Evolutionary conservation across 2,888 invertebrate genomes (phyloP).

Genomic region (Tuberolachnus salignus): DNA sequence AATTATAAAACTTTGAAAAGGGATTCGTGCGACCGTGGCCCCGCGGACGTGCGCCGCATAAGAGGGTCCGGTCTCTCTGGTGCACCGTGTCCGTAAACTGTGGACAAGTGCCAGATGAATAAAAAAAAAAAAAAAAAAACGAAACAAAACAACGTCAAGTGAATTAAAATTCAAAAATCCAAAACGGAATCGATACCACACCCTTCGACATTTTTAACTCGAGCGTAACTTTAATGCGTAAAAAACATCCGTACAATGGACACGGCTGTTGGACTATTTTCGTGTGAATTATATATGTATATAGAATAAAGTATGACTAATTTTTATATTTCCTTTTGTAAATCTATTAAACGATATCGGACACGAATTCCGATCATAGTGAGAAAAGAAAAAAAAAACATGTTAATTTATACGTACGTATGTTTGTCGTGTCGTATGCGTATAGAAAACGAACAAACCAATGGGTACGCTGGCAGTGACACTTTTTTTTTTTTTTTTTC

Average conservation of each 20-base stretch:
- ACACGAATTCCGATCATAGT: neutral
- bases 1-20: constrained; percentile 49
- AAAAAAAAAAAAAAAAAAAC: constrained; percentile 17
- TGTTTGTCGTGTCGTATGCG: neutral
- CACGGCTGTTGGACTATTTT: neutral
- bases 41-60: neutral
- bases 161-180: constrained; percentile 50
- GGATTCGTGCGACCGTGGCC: constrained; percentile 26
- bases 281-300: too few relatives aligned
- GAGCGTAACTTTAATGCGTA: constrained; percentile 15
- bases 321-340: constrained; percentile 5
- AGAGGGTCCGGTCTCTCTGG: too few relatives aligned
- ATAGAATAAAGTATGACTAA: neutral
- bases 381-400: neutral
- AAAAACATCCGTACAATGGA: constrained; percentile 12
- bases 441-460: neutral
- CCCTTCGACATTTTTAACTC: constrained; percentile 16
- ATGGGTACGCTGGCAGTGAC: too few relatives aligned
- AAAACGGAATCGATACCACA: constrained; percentile 18
- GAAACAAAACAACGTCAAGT: constrained; percentile 30
- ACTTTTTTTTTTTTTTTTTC: too few relatives aligned
- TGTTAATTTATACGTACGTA: neutral
- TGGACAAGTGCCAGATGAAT: constrained; percentile 44
- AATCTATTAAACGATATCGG: neutral
- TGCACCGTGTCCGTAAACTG: constrained; percentile 34